Percentiles rank a stretch among this genome's conserved stretches.
These are phyloP conservation scores for Megaceryle maxima DNA, from an alignment of 2,113 vertebrate species.

Conservation along the genomic window DNA sequence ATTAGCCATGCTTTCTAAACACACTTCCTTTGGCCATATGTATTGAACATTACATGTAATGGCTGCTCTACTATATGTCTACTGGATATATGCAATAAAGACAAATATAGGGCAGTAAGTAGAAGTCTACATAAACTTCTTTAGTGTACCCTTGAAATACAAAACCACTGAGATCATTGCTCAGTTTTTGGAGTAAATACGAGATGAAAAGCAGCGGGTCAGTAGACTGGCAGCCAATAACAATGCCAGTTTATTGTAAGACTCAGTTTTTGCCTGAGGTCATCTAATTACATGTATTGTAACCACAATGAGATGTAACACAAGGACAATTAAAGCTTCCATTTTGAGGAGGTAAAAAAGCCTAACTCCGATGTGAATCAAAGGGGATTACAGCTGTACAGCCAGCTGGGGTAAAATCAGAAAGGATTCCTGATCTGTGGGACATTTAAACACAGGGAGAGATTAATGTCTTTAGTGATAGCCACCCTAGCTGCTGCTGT, in stretches of 20 bases:
- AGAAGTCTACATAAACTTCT: constrained; percentile 6
- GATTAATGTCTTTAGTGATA: neutral
- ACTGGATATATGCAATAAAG: neutral
- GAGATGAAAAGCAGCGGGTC: neutral
- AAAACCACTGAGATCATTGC: neutral
- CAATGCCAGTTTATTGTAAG: constrained; percentile 9
- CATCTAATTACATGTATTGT: neutral
- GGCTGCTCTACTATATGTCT: neutral
- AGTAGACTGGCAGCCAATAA: neutral
- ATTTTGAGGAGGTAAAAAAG: neutral
- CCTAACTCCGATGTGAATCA: neutral
- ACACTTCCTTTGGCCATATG: constrained; percentile 12
- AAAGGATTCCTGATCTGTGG: neutral
- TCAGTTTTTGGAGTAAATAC: neutral
- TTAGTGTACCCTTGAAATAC: neutral
- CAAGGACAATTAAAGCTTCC: constrained; percentile 20
- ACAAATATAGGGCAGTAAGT: neutral
- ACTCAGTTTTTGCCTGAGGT: neutral
- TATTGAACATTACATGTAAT: constrained; percentile 2
- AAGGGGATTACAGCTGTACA: neutral
- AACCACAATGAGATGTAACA: neutral
- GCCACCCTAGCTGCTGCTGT: neutral
- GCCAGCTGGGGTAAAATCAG: neutral
- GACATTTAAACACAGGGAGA: neutral
- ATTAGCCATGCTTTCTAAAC: constrained; percentile 33